Conservation (phyloP, 2,888 invertebrate species). For the Patella ulyssiponensis region DNA sequence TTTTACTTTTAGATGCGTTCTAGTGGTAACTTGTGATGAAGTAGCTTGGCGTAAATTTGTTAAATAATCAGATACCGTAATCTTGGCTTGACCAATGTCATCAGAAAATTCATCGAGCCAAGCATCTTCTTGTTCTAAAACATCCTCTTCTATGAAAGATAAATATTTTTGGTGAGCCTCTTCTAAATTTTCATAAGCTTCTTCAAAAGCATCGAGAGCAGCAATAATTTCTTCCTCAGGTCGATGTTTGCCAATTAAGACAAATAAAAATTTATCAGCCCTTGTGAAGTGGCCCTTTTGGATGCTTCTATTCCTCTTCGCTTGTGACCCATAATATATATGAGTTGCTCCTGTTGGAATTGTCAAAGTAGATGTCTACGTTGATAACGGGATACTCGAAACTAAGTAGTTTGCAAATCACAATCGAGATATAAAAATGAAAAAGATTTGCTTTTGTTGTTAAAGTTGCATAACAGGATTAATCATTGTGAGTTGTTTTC, state of each 20-base stretch:
- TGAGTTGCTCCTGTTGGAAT: background rate
- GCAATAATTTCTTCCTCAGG: background rate
- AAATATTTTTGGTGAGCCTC: background rate
- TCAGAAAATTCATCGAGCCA: constrained; percentile 4
- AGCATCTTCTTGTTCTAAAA: background rate
- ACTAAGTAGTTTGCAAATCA: background rate
- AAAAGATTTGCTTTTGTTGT: too few relatives aligned
- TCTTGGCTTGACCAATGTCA: background rate
- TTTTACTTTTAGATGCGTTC: background rate
- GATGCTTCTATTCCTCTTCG: background rate
- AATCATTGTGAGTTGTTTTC: background rate
- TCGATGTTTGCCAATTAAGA: background rate
- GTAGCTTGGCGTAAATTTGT: background rate
- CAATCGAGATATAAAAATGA: too few relatives aligned
- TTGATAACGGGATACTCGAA: background rate
- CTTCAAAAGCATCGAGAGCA: constrained; percentile 1
- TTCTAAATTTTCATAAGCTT: background rate
- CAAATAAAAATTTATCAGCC: constrained; percentile 6
- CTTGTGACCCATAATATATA: background rate
- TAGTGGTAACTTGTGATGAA: too few relatives aligned
- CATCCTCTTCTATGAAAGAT: background rate
- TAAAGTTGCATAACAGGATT: too few relatives aligned
- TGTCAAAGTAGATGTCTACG: too few relatives aligned
- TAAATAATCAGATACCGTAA: background rate
- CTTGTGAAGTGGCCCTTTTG: background rate